Base-by-base conservation (phyloP, 2,888 invertebrate genomes). In the Cyrtodaria siliqua region DNA sequence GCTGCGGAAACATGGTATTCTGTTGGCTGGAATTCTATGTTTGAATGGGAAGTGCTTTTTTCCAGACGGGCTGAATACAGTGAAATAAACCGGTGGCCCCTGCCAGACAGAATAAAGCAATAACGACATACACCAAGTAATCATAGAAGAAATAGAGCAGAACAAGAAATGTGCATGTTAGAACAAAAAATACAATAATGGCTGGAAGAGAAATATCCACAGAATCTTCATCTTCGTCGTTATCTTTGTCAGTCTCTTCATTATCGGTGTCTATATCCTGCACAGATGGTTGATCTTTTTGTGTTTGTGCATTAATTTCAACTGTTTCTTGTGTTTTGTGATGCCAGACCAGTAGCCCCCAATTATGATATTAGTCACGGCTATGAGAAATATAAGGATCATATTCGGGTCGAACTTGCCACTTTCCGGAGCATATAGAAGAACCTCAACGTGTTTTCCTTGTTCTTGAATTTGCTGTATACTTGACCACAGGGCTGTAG, bases 111-210 rank as follows among this genome's bases (percentile, higher is more conserved):
- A 94, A 94, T 68, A 94, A 71, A 0, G 72, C 92, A 66, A 94
- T 94, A 67, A 94, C 92, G 26, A 93, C 91, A 82, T 93, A 94
- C 2, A 94, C 94, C 33, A 94, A 84, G 81, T 94, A 93, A 49
- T 93, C 90, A 84, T 93, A 94, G 87, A 94, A 93, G 89, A 93
- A 94, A 83, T 94, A 94, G 1, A 94, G 90, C 0, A 93, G 86
- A 2, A 94, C 83, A 16, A 94, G 85, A 86, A 93, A 93, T 26
- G 80, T 86, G 73, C 93, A 93, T 86, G 94, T 93, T 73, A 93
- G 89, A 1, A 92, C 61, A 18, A 94, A 93, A 78, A 93, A 91
- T 14, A 92, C 69, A 14, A 93, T 56, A 33, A 93, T 88, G 6
- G 87, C 70, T 59, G 87, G 80, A 3, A 92, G 84, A 1, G 92